Percentiles rank a stretch among this genome's conserved stretches.
Evolutionary conservation across 1,140 invertebrate genomes (phyloP).

Genomic region (Caerostris darwini): DNA sequence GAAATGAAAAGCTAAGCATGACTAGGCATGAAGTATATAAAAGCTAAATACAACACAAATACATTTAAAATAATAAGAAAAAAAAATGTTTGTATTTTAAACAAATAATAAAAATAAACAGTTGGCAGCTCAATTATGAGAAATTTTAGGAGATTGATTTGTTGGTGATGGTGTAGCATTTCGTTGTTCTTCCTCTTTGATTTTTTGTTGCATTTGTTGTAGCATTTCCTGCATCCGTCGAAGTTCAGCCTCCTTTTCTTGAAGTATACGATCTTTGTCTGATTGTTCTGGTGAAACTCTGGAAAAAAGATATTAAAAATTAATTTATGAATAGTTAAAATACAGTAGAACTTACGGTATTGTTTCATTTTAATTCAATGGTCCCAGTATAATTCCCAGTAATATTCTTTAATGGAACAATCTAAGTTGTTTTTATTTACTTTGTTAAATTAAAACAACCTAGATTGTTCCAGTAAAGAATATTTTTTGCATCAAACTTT

Average conservation of each 20-base stretch:
- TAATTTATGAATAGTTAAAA: neutral
- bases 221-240: constrained; percentile 79
- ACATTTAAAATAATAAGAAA: neutral
- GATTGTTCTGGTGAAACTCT: constrained; percentile 60
- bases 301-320: neutral
- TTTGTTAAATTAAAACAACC: no score
- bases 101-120: neutral
- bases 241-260: constrained; percentile 91
- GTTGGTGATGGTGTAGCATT: constrained; percentile 76
- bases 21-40: constrained; percentile 10
- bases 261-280: constrained; percentile 91
- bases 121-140: constrained; percentile 48
- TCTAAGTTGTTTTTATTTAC: no score
- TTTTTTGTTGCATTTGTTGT: constrained; percentile 79
- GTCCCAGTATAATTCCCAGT: no score
- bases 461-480: no score
- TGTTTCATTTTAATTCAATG: neutral
- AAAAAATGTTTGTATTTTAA: constrained; percentile 16
- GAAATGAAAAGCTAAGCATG: constrained; percentile 6
- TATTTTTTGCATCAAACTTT: no score
- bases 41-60: constrained; percentile 14
- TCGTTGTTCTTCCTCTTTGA: constrained; percentile 73
- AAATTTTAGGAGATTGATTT: constrained; percentile 67
- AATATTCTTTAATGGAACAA: no score
- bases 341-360: no score